Evolutionary conservation across 2,797 vertebrate genomes (phyloP).

Genomic region (Hemibagrus guttatus): DNA sequence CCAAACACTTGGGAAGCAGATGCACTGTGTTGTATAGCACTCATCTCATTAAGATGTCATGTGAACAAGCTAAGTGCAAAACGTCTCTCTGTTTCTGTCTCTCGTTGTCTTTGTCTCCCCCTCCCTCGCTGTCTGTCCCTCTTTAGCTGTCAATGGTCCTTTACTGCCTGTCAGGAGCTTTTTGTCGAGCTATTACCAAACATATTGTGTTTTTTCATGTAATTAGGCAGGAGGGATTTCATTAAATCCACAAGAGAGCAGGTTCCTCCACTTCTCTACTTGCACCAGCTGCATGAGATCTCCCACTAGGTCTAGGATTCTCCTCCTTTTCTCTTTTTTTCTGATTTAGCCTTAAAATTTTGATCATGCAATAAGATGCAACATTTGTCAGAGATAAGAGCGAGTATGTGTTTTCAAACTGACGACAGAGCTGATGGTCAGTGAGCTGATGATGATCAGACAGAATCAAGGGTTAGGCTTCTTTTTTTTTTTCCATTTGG

Average conservation of each 20-base stretch:
- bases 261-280: constrained; percentile 40
- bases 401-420: neutral
- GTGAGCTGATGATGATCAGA: neutral
- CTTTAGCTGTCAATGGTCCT: constrained; percentile 70
- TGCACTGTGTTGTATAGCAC: constrained; percentile 51
- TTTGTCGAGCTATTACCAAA: constrained; percentile 70
- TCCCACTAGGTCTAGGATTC: constrained; percentile 15
- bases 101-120: constrained; percentile 10
- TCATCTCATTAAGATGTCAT: constrained; percentile 77
- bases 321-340: constrained; percentile 6
- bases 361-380: constrained; percentile 42
- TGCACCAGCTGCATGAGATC: constrained; percentile 23
- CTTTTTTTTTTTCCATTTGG: too few relatives aligned
- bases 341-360: constrained; percentile 16
- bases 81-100: constrained; percentile 55
- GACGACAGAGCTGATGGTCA: neutral
- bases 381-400: neutral
- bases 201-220: constrained; percentile 76
- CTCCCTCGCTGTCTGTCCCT: constrained; percentile 40
- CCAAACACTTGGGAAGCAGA: constrained; percentile 17
- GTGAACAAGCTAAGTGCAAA: constrained; percentile 71
- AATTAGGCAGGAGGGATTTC: constrained; percentile 81
- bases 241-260: constrained; percentile 57
- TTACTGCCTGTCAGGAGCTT: constrained; percentile 71
- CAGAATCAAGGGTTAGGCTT: neutral